phyloP scores from a whole-genome alignment of 2,113 vertebrate genomes.

The Nothocercus julius region DNA sequence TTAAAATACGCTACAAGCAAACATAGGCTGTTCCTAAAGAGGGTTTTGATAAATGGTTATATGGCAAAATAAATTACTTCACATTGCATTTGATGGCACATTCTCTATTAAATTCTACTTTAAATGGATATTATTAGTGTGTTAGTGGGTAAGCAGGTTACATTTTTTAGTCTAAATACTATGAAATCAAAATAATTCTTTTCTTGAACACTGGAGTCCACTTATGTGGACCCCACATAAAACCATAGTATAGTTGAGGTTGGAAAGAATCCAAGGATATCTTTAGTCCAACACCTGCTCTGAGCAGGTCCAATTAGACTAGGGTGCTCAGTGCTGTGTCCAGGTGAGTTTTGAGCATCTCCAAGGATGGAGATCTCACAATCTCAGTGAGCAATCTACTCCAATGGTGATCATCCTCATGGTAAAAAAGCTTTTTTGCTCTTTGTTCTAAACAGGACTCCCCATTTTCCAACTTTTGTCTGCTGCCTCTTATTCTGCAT shows the following conservation, averaged over 20 bases:
- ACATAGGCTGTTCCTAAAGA: accelerated
- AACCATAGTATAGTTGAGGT: no score
- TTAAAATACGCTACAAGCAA: not conserved
- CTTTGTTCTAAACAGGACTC: not conserved
- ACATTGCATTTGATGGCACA: not conserved
- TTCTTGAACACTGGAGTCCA: not conserved
- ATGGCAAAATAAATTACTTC: not conserved
- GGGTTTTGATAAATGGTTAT: not conserved
- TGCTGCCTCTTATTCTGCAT: not conserved
- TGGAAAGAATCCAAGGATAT: no score
- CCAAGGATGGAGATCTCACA: no score
- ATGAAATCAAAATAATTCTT: accelerated
- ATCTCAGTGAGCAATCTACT: no score
- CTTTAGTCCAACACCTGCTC: no score
- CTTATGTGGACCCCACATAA: no score
- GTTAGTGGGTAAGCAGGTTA: not conserved
- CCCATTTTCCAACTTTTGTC: not conserved
- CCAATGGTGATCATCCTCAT: not conserved
- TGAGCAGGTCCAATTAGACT: no score
- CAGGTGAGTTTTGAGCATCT: not conserved
- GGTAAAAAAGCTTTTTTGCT: not conserved
- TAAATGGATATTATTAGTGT: no score
- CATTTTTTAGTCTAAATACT: not conserved
- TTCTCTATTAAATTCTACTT: not conserved
- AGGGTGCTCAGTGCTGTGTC: not conserved